Evolutionary conservation across 1,140 invertebrate species (phyloP).

Genomic region (Drosophila lowei): DNA sequence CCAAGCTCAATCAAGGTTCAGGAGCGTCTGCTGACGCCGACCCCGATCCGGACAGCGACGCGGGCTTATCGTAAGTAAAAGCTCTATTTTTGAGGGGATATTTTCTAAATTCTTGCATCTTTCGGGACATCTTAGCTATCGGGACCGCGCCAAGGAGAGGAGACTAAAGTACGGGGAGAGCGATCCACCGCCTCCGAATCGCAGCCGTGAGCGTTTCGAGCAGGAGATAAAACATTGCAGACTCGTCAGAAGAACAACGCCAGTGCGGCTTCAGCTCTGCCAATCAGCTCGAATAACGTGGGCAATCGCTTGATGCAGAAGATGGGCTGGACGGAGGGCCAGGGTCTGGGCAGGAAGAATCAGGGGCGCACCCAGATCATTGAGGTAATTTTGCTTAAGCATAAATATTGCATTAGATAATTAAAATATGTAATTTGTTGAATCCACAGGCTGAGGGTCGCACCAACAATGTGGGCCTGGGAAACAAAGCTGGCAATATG

Average conservation of each 20-base stretch:
- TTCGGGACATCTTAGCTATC: constrained; percentile 86
- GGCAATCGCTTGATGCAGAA: constrained; percentile 97
- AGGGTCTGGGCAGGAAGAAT: constrained; percentile 95
- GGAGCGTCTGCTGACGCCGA: background rate
- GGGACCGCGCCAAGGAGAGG: constrained; percentile 98
- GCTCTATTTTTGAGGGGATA: background rate
- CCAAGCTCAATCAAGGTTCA: constrained; percentile 44
- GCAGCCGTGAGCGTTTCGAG: constrained; percentile 88
- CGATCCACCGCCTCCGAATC: constrained; percentile 89
- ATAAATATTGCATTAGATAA: too few relatives aligned
- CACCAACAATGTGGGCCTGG: constrained; percentile 88
- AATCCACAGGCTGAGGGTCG: constrained; percentile 75
- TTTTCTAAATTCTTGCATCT: background rate
- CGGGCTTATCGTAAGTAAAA: constrained; percentile 49
- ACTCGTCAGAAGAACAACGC: constrained; percentile 49
- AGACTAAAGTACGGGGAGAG: constrained; percentile 95
- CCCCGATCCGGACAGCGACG: constrained; percentile 14
- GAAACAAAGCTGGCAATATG: constrained; percentile 87
- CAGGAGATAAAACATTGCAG: constrained; percentile 72
- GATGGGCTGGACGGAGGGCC: constrained; percentile 99
- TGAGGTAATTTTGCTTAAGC: constrained; percentile 85
- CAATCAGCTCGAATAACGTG: constrained; percentile 93
- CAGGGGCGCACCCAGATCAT: constrained; percentile 97
- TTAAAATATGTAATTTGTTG: background rate
- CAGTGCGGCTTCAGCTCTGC: constrained; percentile 80